Evolutionary conservation across 2,888 invertebrate species (phyloP).

Genomic region (Drosophila koepferae): DNA sequence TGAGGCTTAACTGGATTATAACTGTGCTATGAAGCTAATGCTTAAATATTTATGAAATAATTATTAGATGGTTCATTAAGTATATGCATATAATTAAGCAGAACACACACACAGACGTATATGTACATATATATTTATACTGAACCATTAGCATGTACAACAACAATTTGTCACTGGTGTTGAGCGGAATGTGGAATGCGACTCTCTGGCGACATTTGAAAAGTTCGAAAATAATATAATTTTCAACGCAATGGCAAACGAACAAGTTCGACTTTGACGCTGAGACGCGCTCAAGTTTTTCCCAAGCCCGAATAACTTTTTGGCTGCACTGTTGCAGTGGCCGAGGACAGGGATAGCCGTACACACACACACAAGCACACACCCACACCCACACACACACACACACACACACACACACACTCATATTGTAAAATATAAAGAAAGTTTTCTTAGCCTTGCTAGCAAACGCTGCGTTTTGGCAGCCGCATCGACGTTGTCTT

Average conservation of each 20-base stretch:
- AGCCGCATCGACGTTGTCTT: slow-evolving; percentile 70
- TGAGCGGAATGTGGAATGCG: slow-evolving; percentile 36
- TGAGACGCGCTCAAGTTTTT: slow-evolving; percentile 49
- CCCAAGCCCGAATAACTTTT: slow-evolving; percentile 57
- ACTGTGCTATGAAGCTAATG: background rate
- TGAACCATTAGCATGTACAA: background rate
- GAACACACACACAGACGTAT: background rate
- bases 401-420: slow-evolving; percentile 10
- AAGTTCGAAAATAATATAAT: slow-evolving; percentile 79
- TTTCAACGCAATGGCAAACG: slow-evolving; percentile 76
- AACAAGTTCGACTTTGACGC: slow-evolving; percentile 72
- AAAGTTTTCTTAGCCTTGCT: slow-evolving; percentile 65
- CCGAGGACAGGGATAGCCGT: slow-evolving; percentile 25
- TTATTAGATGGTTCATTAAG: slow-evolving; percentile 57
- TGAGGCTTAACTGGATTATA: slow-evolving; percentile 7
- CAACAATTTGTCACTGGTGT: slow-evolving; percentile 63
- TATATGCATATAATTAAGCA: slow-evolving; percentile 58
- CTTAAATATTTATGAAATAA: slow-evolving; percentile 39
- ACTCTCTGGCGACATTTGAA: slow-evolving; percentile 78
- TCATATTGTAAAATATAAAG: slow-evolving; percentile 61
- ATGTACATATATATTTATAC: too few relatives aligned
- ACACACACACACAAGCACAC: slow-evolving; percentile 2
- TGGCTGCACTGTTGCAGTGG: slow-evolving; percentile 69
- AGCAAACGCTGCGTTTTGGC: slow-evolving; percentile 70
- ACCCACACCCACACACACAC: slow-evolving; percentile 1